phyloP scores from a whole-genome alignment of 2,113 vertebrate genomes.

The Psilopogon haemacephalus region DNA sequence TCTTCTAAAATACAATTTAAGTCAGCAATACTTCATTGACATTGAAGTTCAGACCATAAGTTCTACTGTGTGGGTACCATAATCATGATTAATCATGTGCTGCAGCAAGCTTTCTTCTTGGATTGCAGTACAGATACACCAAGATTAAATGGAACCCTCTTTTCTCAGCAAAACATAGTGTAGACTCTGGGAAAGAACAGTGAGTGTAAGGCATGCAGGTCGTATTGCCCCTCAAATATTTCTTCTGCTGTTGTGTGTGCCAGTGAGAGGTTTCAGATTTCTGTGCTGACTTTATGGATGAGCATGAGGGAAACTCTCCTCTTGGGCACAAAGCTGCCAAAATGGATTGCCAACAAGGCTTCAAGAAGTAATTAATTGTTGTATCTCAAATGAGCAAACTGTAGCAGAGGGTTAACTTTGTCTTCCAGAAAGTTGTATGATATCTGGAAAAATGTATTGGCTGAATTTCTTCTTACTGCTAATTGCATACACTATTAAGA shows the following conservation, averaged over 20 bases:
- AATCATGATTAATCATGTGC: neutral
- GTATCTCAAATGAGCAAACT: neutral
- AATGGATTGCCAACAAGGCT: neutral
- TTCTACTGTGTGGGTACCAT: neutral
- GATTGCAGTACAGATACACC: neutral
- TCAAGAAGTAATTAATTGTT: neutral
- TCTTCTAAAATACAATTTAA: neutral
- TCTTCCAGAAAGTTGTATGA: neutral
- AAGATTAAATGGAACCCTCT: neutral
- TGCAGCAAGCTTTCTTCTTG: neutral
- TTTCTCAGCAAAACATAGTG: neutral
- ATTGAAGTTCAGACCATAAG: neutral
- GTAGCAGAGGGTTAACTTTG: neutral
- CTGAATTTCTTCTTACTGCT: neutral
- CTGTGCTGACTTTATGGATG: neutral
- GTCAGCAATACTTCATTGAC: neutral
- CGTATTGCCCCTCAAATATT: neutral
- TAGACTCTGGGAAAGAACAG: neutral
- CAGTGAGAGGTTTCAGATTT: neutral
- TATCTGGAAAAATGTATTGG: neutral
- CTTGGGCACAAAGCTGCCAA: neutral
- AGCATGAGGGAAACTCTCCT: neutral
- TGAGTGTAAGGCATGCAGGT: neutral
- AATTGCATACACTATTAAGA: constrained; percentile 15
- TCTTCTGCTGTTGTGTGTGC: neutral